Base-by-base conservation (phyloP, 2,113 vertebrate species). In the Nycticorax nycticorax region DNA sequence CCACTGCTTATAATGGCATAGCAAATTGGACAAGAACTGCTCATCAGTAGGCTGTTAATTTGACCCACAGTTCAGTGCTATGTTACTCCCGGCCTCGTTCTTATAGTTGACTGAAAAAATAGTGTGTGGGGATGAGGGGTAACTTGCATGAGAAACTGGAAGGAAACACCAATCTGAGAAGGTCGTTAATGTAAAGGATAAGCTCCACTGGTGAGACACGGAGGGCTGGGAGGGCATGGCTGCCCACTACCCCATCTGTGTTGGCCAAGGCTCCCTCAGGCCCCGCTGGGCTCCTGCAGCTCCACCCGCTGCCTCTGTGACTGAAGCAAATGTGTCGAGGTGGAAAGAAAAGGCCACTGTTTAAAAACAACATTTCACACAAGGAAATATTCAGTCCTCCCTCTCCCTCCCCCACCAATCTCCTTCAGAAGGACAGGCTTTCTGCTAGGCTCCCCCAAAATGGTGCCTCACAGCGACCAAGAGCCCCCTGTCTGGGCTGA, bases 161-260 rank as follows among this genome's bases (percentile, higher is more conserved):
- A 69, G 41, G 35, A 68, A 74, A 26, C 12, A 45, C 32, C 35
- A 32, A 0, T 30, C 35, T 39, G 41, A 39, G 47, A 43, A 50
- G 20, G 56, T 47, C 1, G 1, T 76, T 71, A 17, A 24, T 52
- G 4, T 20, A 39, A 75, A 52, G 30, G 18, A 60, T 48, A 27
- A 8, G 6, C 30, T 56, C 33, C 1, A 2, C 8, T 0, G 0
- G 22, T 68, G 55, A 43, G 48, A n/a, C 33, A 33, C 4, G 37
- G 69, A 47, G 47, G 41, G 12, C 35, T 39, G 55, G 45, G n/a
- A 85, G 13, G 19, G 7, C 55, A 56, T 26, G 48, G 55, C 10
- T 74, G 27, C 48, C n/a, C 0, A 0, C 69, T 41, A 33, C 39
- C 12, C 30, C 2, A 0, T 16, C 48, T 32, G 28, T 30, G 39